phyloP scores from a whole-genome alignment of 2,797 vertebrate species.

The Characodon lateralis region DNA sequence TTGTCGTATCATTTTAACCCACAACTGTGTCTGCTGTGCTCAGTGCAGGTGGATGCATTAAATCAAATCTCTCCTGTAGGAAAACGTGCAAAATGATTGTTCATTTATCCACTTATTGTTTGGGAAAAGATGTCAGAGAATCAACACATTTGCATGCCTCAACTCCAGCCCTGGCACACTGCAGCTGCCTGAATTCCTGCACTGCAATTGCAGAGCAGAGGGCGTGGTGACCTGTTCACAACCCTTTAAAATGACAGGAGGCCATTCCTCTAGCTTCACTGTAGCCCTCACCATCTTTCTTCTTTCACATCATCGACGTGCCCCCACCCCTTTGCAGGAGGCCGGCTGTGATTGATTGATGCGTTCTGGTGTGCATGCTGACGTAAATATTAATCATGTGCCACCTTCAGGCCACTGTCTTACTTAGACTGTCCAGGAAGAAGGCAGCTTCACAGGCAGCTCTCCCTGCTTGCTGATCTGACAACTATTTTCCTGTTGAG shows the following conservation, averaged over 20 bases:
- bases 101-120: slow-evolving; percentile 34
- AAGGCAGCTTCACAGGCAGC: slow-evolving; percentile 45
- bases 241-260: slow-evolving; percentile 75
- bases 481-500: slow-evolving; percentile 61
- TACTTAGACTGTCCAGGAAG: slow-evolving; percentile 52
- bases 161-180: slow-evolving; percentile 19
- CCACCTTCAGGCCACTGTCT: slow-evolving; percentile 66
- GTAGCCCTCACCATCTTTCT: slow-evolving; percentile 43
- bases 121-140: neutral
- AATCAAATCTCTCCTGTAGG: slow-evolving; percentile 9
- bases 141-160: slow-evolving; percentile 62
- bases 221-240: slow-evolving; percentile 76
- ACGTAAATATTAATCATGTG: slow-evolving; percentile 81
- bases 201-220: slow-evolving; percentile 50
- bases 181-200: slow-evolving; percentile 40
- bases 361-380: slow-evolving; percentile 70
- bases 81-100: slow-evolving; percentile 6
- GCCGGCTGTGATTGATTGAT: slow-evolving; percentile 80
- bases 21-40: slow-evolving; percentile 3
- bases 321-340: slow-evolving; percentile 70
- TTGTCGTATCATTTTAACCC: slow-evolving; percentile 8
- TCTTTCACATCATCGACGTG: slow-evolving; percentile 50
- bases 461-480: slow-evolving; percentile 22
- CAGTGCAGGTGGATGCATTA: slow-evolving; percentile 12
- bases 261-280: slow-evolving; percentile 63